Base-by-base conservation (phyloP, 1,140 invertebrate species). In the Brevipalpus yothersi region DNA sequence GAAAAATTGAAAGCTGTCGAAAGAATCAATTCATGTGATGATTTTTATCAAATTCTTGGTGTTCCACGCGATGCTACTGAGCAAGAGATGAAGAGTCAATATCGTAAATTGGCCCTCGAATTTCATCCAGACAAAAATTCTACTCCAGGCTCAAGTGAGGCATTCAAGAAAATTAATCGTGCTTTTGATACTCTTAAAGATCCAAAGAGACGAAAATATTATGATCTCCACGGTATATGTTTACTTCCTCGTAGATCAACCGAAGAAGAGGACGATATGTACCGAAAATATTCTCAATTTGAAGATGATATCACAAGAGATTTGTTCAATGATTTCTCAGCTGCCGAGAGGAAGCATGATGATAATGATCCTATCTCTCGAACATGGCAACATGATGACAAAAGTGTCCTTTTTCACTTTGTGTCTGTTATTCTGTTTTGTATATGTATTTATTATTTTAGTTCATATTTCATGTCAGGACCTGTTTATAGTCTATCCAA, bases 61-160 rank as follows among this genome's bases (percentile, higher is more conserved):
- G 80, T 96, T 0, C 79, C 75, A 8, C 95, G 95, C 71, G 85
- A 92, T 57, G 86, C 86, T 1, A 84, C 83, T 4, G 92, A 97
- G 66, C 81, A 80, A 42, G 90, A 96, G 65, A 81, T 99, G 40
- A 97, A 96, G 71, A 95, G 93, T 71, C 80, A 89, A 0, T 99
- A 98, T 70, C 86, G 89, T 70, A 94, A 94, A 73, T 72, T 98
- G 61, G 93, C 94, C 0, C 73, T 98, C 45, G 83, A 90, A 70
- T 80, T 97, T 65, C 94, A 99, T 78, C 94, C 94, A 0, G 94
- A 99, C 69, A 99, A 99, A 73, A 98, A 97, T 69, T 90, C 54
- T 19, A 17, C 49, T 51, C 49, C 49, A 1, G 91, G 92, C 8
- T 80, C 94, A 39, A 83, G 81, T n/a, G 93, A 98, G 73, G 91